A percentile compares a stretch with the other conserved stretches of the same genome.
Evolutionary conservation across 2,113 vertebrate genomes (phyloP).

Genomic region (Osmerus mordax): DNA sequence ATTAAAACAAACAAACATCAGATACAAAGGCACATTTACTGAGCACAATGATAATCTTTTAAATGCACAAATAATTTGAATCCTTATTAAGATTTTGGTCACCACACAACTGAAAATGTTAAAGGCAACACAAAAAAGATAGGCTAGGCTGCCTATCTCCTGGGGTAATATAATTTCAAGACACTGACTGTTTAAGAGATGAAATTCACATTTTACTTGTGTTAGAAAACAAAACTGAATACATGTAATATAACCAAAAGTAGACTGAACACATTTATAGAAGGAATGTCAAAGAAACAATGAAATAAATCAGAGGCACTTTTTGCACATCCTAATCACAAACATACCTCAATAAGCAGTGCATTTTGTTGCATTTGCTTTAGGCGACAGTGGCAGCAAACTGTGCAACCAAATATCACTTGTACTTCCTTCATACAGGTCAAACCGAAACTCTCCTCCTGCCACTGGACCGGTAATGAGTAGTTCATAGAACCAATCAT

Average conservation of each 20-base stretch:
- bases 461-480: slow-evolving; percentile 24
- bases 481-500: slow-evolving; percentile 29
- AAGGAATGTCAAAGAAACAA: slow-evolving; percentile 30
- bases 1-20: too few relatives aligned
- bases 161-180: slow-evolving; percentile 15
- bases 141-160: background rate
- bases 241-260: background rate
- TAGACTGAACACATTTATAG: slow-evolving; percentile 5
- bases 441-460: slow-evolving; percentile 13
- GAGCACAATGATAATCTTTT: background rate
- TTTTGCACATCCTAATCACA: slow-evolving; percentile 17
- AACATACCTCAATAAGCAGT: slow-evolving; percentile 11
- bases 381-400: slow-evolving; percentile 25
- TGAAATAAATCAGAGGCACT: slow-evolving; percentile 13
- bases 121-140: slow-evolving; percentile 5
- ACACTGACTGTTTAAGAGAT: slow-evolving; percentile 1
- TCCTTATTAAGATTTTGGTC: slow-evolving; percentile 3
- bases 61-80: slow-evolving; percentile 2
- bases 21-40: too few relatives aligned
- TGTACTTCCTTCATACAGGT: slow-evolving; percentile 11
- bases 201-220: slow-evolving; percentile 9
- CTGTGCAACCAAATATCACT: slow-evolving; percentile 7
- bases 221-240: slow-evolving; percentile 5
- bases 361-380: slow-evolving; percentile 16
- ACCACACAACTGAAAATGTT: background rate